Base-by-base conservation (phyloP, 2,113 vertebrate species). In the Ptychochromis oligacanthus region DNA sequence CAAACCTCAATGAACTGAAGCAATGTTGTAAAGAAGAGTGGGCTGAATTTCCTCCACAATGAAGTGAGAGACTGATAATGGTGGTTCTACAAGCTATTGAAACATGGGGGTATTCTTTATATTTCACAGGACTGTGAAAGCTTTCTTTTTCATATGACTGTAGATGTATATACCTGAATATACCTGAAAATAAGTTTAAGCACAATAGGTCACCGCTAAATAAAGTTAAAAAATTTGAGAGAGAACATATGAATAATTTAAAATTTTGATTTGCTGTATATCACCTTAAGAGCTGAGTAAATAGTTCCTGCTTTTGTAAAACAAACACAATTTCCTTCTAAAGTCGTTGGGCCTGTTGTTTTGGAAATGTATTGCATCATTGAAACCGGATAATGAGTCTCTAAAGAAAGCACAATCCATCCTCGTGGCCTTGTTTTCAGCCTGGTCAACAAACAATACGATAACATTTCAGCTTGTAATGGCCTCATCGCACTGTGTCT, bases 331-430 rank as follows among this genome's bases (percentile, higher is more conserved):
- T 91, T 88, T 89, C 49, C 55, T 76, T 28, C 36, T 52, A 4
- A 84, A 87, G 81, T 81, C 49, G 4, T 57, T 55, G 62, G 31
- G 26, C 22, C 28, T 70, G 85, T 87, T 88, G 60, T 90, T 90
- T 87, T 87, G 13, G 36, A 80, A 89, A 82, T 58, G 75, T 57
- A 77, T 86, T 87, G 89, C 81, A 80, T 91, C 84, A 77, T 70
- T 89, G 84, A 86, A 84, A 77, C 56, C 81, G 75, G 85, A 77
- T 91, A 91, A 93, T 78, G 88, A 87, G 56, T 81, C 88, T 84
- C 84, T 85, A n/a, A 88, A 91, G 88, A 82, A 86, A 77, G 88
- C 77, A 4, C 81, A 15, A 87, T 85, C 62, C 86, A 79, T 91
- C 61, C 38, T 81, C 54, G 34, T 77, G 74, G 82, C 65, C 82